phyloP scores from a whole-genome alignment of 2,888 invertebrate genomes.

The Hirtodrosophila alboralis region DNA sequence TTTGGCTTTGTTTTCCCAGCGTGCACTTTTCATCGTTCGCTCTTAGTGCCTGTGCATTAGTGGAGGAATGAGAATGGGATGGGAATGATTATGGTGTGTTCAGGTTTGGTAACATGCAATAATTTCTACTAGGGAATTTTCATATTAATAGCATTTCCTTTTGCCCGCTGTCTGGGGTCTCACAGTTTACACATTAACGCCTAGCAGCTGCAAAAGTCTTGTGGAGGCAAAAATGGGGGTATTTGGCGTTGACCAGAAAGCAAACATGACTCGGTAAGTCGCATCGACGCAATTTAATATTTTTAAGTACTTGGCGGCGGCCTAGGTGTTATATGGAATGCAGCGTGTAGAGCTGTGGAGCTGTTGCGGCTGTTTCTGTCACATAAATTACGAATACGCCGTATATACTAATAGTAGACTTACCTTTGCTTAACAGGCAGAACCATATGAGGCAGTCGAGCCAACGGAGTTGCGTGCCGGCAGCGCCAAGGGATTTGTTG shows the following conservation, averaged over 20 bases:
- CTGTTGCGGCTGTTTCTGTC: constrained; percentile 16
- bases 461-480: constrained; percentile 57
- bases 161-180: neutral
- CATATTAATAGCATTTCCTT: constrained; percentile 63
- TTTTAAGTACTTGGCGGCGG: constrained; percentile 52
- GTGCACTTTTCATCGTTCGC: constrained; percentile 2
- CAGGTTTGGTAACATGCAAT: constrained; percentile 29
- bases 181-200: constrained; percentile 53
- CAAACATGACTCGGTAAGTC: constrained; percentile 9
- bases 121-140: constrained; percentile 31
- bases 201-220: constrained; percentile 24
- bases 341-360: constrained; percentile 3
- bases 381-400: constrained; percentile 62
- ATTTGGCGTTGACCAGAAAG: constrained; percentile 2
- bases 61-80: neutral
- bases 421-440: constrained; percentile 57
- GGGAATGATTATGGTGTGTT: constrained; percentile 6
- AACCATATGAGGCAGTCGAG: constrained; percentile 57
- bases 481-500: constrained; percentile 46
- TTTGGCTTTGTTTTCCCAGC: neutral
- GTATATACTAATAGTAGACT: constrained; percentile 52
- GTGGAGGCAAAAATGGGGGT: no score
- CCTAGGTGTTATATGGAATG: neutral
- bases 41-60: neutral
- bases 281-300: constrained; percentile 46